Base-by-base conservation (phyloP, 1,140 invertebrate genomes). In the Matsumurasca onukii region DNA sequence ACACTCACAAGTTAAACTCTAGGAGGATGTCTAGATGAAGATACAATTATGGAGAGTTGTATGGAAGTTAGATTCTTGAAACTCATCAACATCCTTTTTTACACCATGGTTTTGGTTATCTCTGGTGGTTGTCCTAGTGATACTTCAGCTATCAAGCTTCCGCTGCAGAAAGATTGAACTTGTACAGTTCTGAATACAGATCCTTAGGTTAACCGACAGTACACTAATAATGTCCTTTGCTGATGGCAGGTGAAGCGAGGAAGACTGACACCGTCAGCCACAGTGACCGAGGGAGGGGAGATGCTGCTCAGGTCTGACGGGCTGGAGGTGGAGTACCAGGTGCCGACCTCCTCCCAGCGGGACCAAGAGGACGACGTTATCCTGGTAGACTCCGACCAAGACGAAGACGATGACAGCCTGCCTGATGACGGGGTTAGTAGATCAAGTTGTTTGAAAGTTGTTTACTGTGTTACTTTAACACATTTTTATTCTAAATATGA, bases 321-420 rank as follows among this genome's bases (percentile, higher is more conserved):
- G 2, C 69, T 73, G 55, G 88, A 90, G 74, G 87, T 88, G 3
- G 88, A 90, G 73, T 88, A 88, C 74, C 85, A 92, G 80, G 90
- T 92, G 49, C 91, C 91, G 1, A 92, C 91, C 0, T 92, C 90
- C 2, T 91, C 90, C 25, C 90, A 91, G 75, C 84, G 90, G 30
- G 90, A 92, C 76, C 90, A 91, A 73, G 89, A 91, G 71, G 89
- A 91, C 77, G 90, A 92, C 71, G 82, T 85, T 52, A 88, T 91
- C 29, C 88, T 92, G 20, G 87, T 90, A 20, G 88, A 90, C 25
- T 86, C 89, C 29, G 89, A 90, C 66, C 85, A 86, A 45, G 86
- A 87, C 20, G 85, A 85, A 66, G 74, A 75, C 24, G 79, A 78
- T 48, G 81, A 79, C 71, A 80, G 78, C 62, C 76, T 77, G 70